These are phyloP conservation scores for Gephyroberyx darwinii DNA, from an alignment of 2,797 vertebrate genomes.

Conservation along the genomic window DNA sequence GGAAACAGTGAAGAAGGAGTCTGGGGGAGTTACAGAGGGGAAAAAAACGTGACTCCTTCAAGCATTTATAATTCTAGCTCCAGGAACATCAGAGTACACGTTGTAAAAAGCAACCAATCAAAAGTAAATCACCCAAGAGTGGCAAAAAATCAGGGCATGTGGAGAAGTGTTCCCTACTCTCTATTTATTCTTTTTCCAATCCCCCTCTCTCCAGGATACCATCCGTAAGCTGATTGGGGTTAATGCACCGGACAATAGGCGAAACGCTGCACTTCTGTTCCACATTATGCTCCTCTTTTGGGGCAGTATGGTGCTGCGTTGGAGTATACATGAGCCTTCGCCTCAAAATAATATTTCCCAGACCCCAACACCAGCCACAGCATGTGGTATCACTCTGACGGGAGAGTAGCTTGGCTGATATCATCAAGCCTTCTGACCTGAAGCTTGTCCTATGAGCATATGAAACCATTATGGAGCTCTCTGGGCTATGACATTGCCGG, in stretches of 20 bases:
- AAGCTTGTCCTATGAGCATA: slow-evolving; percentile 53
- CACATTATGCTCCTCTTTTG: slow-evolving; percentile 70
- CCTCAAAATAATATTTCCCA: slow-evolving; percentile 77
- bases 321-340: slow-evolving; percentile 55
- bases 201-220: slow-evolving; percentile 38
- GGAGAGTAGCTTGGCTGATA: slow-evolving; percentile 56
- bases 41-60: slow-evolving; percentile 21
- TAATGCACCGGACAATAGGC: slow-evolving; percentile 75
- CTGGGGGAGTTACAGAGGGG: not conserved
- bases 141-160: slow-evolving; percentile 46
- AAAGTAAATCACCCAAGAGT: slow-evolving; percentile 44
- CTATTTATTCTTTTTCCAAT: slow-evolving; percentile 10
- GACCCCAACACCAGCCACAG: slow-evolving; percentile 63
- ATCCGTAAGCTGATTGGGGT: slow-evolving; percentile 74
- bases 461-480: slow-evolving; percentile 56
- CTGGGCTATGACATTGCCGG: slow-evolving; percentile 25
- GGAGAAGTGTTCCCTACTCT: slow-evolving; percentile 9
- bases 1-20: not conserved
- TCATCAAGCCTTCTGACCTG: slow-evolving; percentile 61
- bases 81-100: slow-evolving; percentile 49
- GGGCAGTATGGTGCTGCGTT: slow-evolving; percentile 58
- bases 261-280: slow-evolving; percentile 75
- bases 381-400: slow-evolving; percentile 73
- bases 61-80: slow-evolving; percentile 52
- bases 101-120: slow-evolving; percentile 54